Evolutionary conservation across 2,797 vertebrate species (phyloP).

Genomic region (Caiman crocodilus): DNA sequence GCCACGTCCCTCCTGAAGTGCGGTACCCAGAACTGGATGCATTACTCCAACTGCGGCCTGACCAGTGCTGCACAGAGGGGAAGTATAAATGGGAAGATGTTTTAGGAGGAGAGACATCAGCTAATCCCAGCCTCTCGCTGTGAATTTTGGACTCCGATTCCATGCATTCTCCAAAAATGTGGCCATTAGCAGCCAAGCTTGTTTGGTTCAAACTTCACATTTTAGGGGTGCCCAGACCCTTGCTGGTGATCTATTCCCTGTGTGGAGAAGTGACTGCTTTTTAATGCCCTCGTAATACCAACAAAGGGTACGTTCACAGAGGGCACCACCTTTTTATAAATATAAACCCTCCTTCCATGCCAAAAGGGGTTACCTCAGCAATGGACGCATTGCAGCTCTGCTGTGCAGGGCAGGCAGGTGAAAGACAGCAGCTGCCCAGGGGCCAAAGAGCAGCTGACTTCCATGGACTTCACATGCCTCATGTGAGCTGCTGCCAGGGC

Average conservation of each 20-base stretch:
- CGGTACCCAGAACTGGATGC: too few relatives aligned
- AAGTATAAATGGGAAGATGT: too few relatives aligned
- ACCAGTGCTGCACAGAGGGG: too few relatives aligned
- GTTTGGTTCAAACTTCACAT: not conserved
- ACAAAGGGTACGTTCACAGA: too few relatives aligned
- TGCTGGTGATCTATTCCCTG: not conserved
- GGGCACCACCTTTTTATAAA: not conserved
- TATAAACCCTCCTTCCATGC: not conserved
- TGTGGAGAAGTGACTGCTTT: not conserved
- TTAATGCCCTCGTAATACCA: not conserved
- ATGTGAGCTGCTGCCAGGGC: too few relatives aligned
- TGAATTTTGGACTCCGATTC: not conserved
- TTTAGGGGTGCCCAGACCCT: too few relatives aligned
- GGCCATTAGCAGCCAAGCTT: not conserved
- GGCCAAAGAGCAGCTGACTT: not conserved
- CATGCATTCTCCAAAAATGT: not conserved
- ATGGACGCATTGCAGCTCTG: not conserved
- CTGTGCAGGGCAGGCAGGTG: too few relatives aligned
- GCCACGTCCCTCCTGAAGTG: too few relatives aligned
- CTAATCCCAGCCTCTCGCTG: fast-evolving
- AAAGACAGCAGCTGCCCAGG: not conserved
- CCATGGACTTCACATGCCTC: not conserved
- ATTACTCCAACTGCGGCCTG: too few relatives aligned
- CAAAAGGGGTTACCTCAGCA: not conserved
- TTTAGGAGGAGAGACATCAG: too few relatives aligned